These are phyloP conservation scores for Plotosus lineatus DNA, from an alignment of 2,113 vertebrate genomes.

Conservation along the genomic window DNA sequence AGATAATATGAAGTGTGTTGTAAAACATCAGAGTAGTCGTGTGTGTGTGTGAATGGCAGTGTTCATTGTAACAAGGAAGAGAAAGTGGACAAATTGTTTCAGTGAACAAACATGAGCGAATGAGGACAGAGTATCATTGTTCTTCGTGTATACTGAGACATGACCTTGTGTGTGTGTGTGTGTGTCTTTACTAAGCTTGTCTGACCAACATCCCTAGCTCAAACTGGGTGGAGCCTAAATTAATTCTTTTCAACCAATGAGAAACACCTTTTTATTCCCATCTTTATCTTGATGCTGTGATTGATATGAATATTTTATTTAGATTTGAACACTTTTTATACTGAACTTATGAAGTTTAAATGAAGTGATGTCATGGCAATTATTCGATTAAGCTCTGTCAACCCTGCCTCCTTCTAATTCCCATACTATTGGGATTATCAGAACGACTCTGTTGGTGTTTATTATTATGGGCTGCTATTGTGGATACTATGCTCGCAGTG, in stretches of 20 bases:
- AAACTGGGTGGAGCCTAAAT: background rate
- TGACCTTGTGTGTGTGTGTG: background rate
- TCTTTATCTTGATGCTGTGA: background rate
- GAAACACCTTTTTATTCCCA: background rate
- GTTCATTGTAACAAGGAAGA: background rate
- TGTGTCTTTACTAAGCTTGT: background rate
- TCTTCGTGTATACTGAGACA: background rate
- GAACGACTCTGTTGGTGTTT: no score
- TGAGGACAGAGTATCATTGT: constrained; percentile 14
- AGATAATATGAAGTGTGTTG: background rate
- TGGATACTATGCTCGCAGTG: no score
- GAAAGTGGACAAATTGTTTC: constrained; percentile 4
- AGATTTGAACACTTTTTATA: background rate
- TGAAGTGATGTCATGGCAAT: no score
- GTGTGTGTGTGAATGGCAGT: background rate
- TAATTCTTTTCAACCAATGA: background rate
- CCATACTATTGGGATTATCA: no score
- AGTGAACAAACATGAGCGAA: background rate
- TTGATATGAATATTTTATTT: background rate
- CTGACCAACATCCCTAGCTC: background rate
- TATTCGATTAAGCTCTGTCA: no score
- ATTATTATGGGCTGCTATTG: no score
- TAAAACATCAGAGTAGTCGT: background rate
- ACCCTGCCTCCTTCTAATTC: no score
- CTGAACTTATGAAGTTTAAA: no score